Evolutionary conservation across 2,888 invertebrate species (phyloP), one percentile per base, ranked within the genome.

Genomic region (Caenorhabditis macrosperma): DNA sequence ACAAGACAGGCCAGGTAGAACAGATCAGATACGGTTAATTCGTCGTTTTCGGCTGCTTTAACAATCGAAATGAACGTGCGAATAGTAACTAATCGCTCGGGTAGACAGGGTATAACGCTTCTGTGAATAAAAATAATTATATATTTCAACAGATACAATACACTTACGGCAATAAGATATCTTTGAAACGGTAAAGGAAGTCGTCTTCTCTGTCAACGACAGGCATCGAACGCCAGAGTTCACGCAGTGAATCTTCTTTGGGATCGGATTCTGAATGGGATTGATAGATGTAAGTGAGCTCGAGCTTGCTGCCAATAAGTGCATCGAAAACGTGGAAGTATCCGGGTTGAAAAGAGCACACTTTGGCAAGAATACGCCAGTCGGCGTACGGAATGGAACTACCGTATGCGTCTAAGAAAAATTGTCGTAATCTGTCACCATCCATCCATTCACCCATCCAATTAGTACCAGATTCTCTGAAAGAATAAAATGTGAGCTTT

Each of bases 241-340:
- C 26, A 5, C 22, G 57, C 9, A 69, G 35, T 7, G 9, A 5
- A 52, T 59, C 26, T 12, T 50, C 38, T 17, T 28, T 15, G 2
- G 1, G n/a, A 15, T 30, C 28, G 5, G 26, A 50, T n/a, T 60
- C 59, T 2, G 52, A 41, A 44, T 38, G 20, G 20, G 26, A 50
- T 20, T 50, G 5, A 28, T 59, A 59, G 1, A 17, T 46, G 28
- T 69, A 69, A 6, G 41, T 69, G n/a, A 60, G 33, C n/a, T 69
- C 69, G 15, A 69, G 17, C 2, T 12, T 20, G 9, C 24, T 52
- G 26, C 69, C 69, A 12, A 69, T 69, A 30, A 69, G 41, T 1
- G 22, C 60, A 44, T 69, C 60, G 24, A 69, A 69, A 22, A 69
- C 52, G 33, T 69, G 52, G 9, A 69, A 44, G 12, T 54, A 69